Conservation (phyloP, 1,140 invertebrate genomes). For the Aphelinus certus region DNA sequence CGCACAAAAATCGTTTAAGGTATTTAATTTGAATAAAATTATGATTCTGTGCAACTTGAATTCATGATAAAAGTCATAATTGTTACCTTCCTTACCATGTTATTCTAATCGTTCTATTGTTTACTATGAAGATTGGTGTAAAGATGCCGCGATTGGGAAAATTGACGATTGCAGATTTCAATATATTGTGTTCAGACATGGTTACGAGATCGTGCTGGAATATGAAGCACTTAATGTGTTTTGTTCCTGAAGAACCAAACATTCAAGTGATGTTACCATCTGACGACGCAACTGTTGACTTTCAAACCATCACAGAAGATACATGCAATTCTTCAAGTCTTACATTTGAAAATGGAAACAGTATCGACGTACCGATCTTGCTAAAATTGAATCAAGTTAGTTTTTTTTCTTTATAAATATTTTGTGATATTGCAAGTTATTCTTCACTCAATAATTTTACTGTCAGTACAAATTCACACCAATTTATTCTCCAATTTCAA, state of each 20-base stretch:
- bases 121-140: slow-evolving; percentile 48
- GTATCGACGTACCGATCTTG: slow-evolving; percentile 49
- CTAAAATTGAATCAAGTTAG: slow-evolving; percentile 52
- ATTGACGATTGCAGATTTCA: slow-evolving; percentile 52
- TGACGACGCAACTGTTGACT: slow-evolving; percentile 49
- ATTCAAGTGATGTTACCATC: slow-evolving; percentile 45
- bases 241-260: slow-evolving; percentile 56
- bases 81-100: slow-evolving; percentile 18
- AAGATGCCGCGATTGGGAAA: slow-evolving; percentile 54
- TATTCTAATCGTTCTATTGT: slow-evolving; percentile 9
- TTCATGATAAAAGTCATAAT: neutral
- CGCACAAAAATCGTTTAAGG: slow-evolving; percentile 49
- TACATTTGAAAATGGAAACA: slow-evolving; percentile 58
- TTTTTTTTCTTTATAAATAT: neutral
- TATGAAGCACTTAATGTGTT: slow-evolving; percentile 58
- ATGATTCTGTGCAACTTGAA: neutral
- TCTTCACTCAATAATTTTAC: too few relatives aligned
- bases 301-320: slow-evolving; percentile 50
- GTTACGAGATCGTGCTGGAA: slow-evolving; percentile 53
- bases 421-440: too few relatives aligned
- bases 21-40: slow-evolving; percentile 37
- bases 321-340: slow-evolving; percentile 45
- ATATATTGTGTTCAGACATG: slow-evolving; percentile 55
- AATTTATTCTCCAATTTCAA: neutral
- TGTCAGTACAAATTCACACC: too few relatives aligned